These are phyloP conservation scores for Hyalella azteca DNA, from an alignment of 2,888 invertebrate species.

Conservation along the genomic window DNA sequence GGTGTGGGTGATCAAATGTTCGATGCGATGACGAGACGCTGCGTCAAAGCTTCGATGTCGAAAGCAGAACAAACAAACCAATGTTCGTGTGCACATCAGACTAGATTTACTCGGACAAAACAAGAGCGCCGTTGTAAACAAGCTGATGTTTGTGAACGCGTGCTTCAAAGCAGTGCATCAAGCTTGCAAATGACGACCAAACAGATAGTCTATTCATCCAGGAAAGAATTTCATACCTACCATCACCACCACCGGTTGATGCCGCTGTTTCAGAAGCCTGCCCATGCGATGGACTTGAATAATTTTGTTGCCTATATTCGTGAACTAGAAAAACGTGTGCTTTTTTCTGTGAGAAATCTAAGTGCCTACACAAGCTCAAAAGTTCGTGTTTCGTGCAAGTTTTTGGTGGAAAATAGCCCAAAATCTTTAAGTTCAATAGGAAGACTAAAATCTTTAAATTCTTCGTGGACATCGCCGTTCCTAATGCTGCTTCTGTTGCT, in stretches of 20 bases:
- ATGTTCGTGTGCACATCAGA: too few relatives aligned
- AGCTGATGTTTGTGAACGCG: background rate
- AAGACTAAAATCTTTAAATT: background rate
- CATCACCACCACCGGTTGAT: slow-evolving; percentile 22
- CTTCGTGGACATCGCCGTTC: background rate
- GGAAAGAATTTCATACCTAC: background rate
- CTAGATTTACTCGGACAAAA: background rate
- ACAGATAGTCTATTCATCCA: background rate
- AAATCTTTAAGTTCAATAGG: background rate
- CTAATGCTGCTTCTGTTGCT: background rate
- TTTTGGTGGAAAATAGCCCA: background rate
- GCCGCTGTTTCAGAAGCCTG: too few relatives aligned
- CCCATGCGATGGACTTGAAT: too few relatives aligned
- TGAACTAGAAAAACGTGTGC: too few relatives aligned
- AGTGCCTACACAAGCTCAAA: too few relatives aligned
- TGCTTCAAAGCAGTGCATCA: background rate
- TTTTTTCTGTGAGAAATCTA: too few relatives aligned
- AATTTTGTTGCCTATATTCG: too few relatives aligned
- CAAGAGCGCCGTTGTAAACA: background rate
- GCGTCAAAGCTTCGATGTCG: too few relatives aligned
- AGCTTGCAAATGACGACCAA: background rate
- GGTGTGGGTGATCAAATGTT: too few relatives aligned
- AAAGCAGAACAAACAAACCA: too few relatives aligned
- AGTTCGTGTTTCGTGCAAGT: too few relatives aligned
- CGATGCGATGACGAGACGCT: too few relatives aligned